Conservation (phyloP, 2,113 vertebrate species). For the Rhodinocichla rosea region DNA sequence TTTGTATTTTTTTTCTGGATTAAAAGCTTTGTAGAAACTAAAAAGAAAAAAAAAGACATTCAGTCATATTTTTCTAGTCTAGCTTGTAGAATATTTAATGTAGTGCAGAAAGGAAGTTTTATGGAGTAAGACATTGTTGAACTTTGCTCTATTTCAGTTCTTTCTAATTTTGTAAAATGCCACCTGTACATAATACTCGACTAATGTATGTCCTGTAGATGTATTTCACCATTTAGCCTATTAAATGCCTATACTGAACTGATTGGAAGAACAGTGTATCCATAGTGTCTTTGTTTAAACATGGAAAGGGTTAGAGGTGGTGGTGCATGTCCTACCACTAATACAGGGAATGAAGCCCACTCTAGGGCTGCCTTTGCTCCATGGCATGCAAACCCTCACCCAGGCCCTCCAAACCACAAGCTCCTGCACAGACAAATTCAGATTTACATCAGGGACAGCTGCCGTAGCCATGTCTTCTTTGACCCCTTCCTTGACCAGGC, state of each 20-base stretch:
- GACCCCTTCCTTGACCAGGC: neutral
- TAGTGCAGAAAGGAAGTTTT: conserved; percentile 56
- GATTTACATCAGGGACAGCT: neutral
- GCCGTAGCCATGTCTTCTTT: neutral
- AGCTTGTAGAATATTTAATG: conserved; percentile 67
- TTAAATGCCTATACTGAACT: conserved; percentile 64
- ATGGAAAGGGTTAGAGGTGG: neutral
- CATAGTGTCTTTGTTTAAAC: neutral
- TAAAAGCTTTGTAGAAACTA: conserved; percentile 68
- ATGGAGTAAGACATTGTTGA: conserved; percentile 60
- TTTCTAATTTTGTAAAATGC: conserved; percentile 67
- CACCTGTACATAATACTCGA: conserved; percentile 61
- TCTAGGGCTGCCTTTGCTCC: neutral
- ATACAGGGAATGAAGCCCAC: rapidly evolving
- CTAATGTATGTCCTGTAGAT: conserved; percentile 63
- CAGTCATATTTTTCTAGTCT: conserved; percentile 71
- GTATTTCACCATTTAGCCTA: conserved; percentile 62
- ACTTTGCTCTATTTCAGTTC: conserved; percentile 66
- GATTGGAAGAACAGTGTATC: neutral
- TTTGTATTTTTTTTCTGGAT: conserved; percentile 67
- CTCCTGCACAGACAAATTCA: neutral
- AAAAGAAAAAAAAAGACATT: conserved; percentile 54
- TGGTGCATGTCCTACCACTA: neutral
- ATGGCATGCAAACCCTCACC: neutral
- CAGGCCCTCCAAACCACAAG: neutral